A percentile compares a stretch with the other conserved stretches of the same genome.
phyloP scores from a whole-genome alignment of 2,797 vertebrate genomes.

The Dromococcyx pavoninus region DNA sequence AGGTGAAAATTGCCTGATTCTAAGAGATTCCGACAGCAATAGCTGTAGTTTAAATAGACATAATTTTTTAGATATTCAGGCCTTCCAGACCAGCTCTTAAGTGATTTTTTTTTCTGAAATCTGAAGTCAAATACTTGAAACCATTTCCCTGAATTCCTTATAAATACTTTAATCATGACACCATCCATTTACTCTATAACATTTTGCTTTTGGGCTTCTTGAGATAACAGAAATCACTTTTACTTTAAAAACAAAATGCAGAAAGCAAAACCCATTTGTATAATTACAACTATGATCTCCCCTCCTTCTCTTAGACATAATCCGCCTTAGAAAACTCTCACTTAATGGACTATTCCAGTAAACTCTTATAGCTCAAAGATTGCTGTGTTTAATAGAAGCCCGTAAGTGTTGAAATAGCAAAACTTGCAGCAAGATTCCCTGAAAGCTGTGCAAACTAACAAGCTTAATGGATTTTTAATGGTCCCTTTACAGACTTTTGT shows the following conservation, averaged over 20 bases:
- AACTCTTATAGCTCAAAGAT: slow-evolving; percentile 45
- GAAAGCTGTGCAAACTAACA: slow-evolving; percentile 64
- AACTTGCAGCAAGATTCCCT: slow-evolving; percentile 49
- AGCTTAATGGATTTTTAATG: slow-evolving; percentile 70
- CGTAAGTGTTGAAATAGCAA: slow-evolving; percentile 40
- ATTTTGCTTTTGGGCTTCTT: slow-evolving; percentile 60
- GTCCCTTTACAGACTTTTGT: slow-evolving; percentile 42
- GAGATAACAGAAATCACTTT: slow-evolving; percentile 49
- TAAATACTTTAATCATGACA: slow-evolving; percentile 51
- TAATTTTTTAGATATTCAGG: slow-evolving; percentile 19
- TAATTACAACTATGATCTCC: slow-evolving; percentile 35
- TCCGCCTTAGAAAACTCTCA: slow-evolving; percentile 28
- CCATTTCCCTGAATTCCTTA: slow-evolving; percentile 32
- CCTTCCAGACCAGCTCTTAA: not conserved
- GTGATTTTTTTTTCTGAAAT: not conserved
- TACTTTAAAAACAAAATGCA: slow-evolving; percentile 59
- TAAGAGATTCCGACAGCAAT: not conserved
- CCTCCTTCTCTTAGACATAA: not conserved
- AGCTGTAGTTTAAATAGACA: not conserved
- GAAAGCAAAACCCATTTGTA: slow-evolving; percentile 59
- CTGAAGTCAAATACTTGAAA: slow-evolving; percentile 12
- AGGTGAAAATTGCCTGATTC: slow-evolving; percentile 9
- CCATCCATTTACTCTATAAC: slow-evolving; percentile 37
- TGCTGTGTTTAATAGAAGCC: slow-evolving; percentile 35
- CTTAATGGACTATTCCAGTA: slow-evolving; percentile 53